Base-by-base conservation (phyloP, 2,113 vertebrate species). In the Cacatua alba region DNA sequence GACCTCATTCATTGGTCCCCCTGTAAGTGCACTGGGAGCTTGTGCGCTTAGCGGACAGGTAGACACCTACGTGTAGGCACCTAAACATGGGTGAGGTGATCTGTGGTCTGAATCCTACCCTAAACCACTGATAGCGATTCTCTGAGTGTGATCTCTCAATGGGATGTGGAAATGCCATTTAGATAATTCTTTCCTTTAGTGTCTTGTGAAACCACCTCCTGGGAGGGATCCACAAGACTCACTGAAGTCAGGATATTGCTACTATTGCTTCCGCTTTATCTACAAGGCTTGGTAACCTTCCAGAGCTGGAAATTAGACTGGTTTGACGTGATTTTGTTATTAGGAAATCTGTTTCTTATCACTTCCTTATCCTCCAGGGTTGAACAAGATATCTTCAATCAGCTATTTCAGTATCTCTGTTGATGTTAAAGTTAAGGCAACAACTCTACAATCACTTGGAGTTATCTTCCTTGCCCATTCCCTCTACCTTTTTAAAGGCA, bases 291-390 rank as follows among this genome's bases (percentile, higher is more conserved):
- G 89, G 78, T 75, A 90, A 65, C 72, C 51, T 67, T 94, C 92
- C 89, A 92, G 62, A 44, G 74, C 53, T 86, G 86, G 77, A 83
- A 94, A 86, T 46, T 3, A 94, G 51, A 57, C 82, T 67, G 82
- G 68, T 75, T 83, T 37, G 52, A 70, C 29, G 1, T 70, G 62
- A 57, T 55, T 33, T 71, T 71, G 51, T 49, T 80, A 72, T 83
- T 70, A 83, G 77, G 88, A 92, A 95, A 83, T 55, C 62, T 64
- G 10, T 62, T 76, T 52, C 88, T 91, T 90, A 92, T 86, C 77
- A 39, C 62, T 79, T 94, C 82, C 81, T 91, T 72, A 17, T 85
- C 77, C 77, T 90, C 46, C 67, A 67, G 72, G 83, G 46, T 53
- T 91, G 63, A 81, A 76, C 35, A 31, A 63, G 33, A 21, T 44